A percentile compares a stretch with the other conserved stretches of the same genome.
phyloP scores from a whole-genome alignment of 1,140 invertebrate species.

The Rhynchophorus ferrugineus region DNA sequence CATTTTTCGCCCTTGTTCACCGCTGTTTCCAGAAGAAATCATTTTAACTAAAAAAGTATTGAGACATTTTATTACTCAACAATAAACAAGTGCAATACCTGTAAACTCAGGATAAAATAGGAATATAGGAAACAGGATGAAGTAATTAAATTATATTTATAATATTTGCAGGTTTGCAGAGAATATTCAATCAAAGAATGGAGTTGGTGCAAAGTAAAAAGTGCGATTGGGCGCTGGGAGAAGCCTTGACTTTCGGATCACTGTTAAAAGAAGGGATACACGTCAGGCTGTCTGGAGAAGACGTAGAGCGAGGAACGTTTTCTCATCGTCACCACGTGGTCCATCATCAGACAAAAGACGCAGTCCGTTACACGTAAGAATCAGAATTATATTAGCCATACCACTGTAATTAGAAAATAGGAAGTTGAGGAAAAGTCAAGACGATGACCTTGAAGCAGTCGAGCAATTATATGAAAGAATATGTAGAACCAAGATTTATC shows the following conservation, averaged over 20 bases:
- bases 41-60: too few relatives aligned
- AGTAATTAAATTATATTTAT: not conserved
- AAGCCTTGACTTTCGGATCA: slow-evolving; percentile 77
- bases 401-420: too few relatives aligned
- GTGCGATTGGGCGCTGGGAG: slow-evolving; percentile 80
- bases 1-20: too few relatives aligned
- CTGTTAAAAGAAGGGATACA: slow-evolving; percentile 54
- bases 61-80: too few relatives aligned
- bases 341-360: slow-evolving; percentile 60
- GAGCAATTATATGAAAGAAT: too few relatives aligned
- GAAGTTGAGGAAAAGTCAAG: too few relatives aligned
- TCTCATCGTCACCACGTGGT: slow-evolving; percentile 66
- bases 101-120: too few relatives aligned
- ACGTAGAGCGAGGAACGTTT: slow-evolving; percentile 84
- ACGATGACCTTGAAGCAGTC: too few relatives aligned
- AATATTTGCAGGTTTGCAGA: slow-evolving; percentile 45
- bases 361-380: slow-evolving; percentile 31
- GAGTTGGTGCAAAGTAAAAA: slow-evolving; percentile 59
- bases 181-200: slow-evolving; percentile 52
- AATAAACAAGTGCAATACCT: too few relatives aligned
- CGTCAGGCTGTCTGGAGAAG: slow-evolving; percentile 70
- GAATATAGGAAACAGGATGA: too few relatives aligned
- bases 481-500: not conserved
- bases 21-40: too few relatives aligned
- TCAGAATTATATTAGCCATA: too few relatives aligned